A percentile compares a stretch with the other conserved stretches of the same genome.
Evolutionary conservation across 2,888 invertebrate genomes (phyloP).

Genomic region (Argyresthia goedartella): DNA sequence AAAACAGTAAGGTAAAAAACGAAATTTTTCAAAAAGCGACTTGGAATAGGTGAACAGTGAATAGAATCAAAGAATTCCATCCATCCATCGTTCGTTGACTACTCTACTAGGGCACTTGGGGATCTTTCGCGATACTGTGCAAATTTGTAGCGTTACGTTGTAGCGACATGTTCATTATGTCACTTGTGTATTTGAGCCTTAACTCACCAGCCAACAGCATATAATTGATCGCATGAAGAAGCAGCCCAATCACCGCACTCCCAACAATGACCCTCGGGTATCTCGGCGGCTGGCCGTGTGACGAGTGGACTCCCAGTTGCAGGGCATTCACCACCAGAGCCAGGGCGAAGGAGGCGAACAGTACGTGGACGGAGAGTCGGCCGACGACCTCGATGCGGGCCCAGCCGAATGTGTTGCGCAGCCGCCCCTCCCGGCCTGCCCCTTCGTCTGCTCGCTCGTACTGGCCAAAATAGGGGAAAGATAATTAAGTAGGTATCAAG

Average conservation of each 20-base stretch:
- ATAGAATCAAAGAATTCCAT: too few species aligned
- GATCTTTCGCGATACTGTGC: too few species aligned
- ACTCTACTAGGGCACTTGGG: too few species aligned
- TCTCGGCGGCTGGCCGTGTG: conserved; percentile 55
- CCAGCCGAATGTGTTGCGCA: conserved; percentile 94
- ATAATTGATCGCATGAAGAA: conserved; percentile 84
- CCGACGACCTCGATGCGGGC: conserved; percentile 90
- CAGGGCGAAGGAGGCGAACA: conserved; percentile 86
- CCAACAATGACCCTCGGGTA: conserved; percentile 80
- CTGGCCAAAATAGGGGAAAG: conserved; percentile 23
- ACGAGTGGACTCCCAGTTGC: conserved; percentile 81
- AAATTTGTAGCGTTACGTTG: too few species aligned
- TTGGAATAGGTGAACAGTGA: too few species aligned
- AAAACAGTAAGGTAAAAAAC: too few species aligned
- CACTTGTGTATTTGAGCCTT: conserved; percentile 33
- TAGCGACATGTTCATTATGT: too few species aligned
- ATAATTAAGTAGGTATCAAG: too few species aligned
- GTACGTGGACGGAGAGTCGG: conserved; percentile 84
- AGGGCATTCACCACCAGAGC: conserved; percentile 85
- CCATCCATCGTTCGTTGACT: too few species aligned
- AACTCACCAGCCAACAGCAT: conserved; percentile 81
- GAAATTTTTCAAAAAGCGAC: too few species aligned
- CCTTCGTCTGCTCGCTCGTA: conserved; percentile 61
- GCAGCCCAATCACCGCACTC: conserved; percentile 82
- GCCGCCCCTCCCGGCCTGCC: conserved; percentile 74